Evolutionary conservation across 2,113 vertebrate genomes (phyloP).

Genomic region (Nasalis larvatus): DNA sequence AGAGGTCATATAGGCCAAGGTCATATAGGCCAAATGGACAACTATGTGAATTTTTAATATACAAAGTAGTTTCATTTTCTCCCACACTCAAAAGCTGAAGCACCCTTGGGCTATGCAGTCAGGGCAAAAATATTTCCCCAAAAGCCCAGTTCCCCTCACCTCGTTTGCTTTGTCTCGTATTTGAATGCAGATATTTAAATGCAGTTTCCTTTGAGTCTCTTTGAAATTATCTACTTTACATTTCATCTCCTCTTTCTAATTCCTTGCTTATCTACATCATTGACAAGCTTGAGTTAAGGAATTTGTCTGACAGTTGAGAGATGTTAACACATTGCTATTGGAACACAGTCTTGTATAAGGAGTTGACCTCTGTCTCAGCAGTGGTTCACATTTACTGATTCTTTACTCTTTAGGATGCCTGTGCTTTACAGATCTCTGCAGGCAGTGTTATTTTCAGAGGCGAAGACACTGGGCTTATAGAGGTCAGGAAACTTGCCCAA

Average conservation of each 20-base stretch:
- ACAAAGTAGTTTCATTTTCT: neutral
- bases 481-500: neutral
- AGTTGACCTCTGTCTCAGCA: neutral
- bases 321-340: accelerated
- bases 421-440: neutral
- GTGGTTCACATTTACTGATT: accelerated
- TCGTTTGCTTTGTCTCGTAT: neutral
- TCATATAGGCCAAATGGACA: constrained; percentile 49
- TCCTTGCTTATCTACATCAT: accelerated
- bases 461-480: accelerated
- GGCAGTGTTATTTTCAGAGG: accelerated
- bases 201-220: neutral
- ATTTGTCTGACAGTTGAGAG: accelerated
- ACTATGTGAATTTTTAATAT: neutral
- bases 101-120: neutral
- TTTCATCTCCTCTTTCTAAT: neutral
- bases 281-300: neutral
- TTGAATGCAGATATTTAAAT: neutral
- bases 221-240: neutral
- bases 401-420: accelerated
- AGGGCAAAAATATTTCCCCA: neutral
- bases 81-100: neutral
- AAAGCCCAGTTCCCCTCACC: neutral
- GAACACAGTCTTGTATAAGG: accelerated
- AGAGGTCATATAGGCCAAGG: neutral